A percentile compares a stretch with the other conserved stretches of the same genome.
phyloP scores from a whole-genome alignment of 2,888 invertebrate species.

The Nebria salina region DNA sequence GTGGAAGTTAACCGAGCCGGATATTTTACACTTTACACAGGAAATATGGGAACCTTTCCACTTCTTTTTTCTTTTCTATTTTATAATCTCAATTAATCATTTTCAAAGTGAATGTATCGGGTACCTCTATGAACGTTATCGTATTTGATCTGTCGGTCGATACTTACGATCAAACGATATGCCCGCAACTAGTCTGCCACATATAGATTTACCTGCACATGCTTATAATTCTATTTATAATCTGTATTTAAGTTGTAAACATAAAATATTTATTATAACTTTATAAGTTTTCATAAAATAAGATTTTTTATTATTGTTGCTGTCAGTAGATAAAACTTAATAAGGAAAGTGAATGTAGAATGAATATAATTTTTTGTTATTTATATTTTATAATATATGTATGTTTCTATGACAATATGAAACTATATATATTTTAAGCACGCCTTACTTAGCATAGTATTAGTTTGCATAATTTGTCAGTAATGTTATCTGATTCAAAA shows the following conservation, averaged over 20 bases:
- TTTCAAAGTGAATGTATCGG: slow-evolving; percentile 38
- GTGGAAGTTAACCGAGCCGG: too few relatives aligned
- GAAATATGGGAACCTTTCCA: background rate
- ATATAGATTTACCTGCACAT: background rate
- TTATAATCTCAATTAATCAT: slow-evolving; percentile 43
- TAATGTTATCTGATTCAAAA: too few relatives aligned
- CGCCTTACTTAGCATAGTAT: too few relatives aligned
- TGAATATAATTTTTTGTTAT: background rate
- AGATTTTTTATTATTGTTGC: background rate
- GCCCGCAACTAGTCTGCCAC: background rate
- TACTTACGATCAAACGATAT: background rate
- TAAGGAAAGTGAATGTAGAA: background rate
- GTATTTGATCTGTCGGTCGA: background rate
- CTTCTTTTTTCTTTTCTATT: slow-evolving; percentile 6
- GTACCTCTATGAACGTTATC: background rate
- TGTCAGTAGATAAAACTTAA: background rate
- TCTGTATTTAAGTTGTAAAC: background rate
- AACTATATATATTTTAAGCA: too few relatives aligned
- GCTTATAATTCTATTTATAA: background rate
- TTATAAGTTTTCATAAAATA: background rate
- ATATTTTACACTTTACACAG: background rate
- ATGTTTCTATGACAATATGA: too few relatives aligned
- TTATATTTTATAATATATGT: too few relatives aligned
- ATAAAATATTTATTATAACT: background rate
- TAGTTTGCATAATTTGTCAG: too few relatives aligned